A percentile compares a stretch with the other conserved stretches of the same genome.
These are phyloP conservation scores for Globicephala melas DNA, from an alignment of 2,113 vertebrate genomes.

Conservation along the genomic window DNA sequence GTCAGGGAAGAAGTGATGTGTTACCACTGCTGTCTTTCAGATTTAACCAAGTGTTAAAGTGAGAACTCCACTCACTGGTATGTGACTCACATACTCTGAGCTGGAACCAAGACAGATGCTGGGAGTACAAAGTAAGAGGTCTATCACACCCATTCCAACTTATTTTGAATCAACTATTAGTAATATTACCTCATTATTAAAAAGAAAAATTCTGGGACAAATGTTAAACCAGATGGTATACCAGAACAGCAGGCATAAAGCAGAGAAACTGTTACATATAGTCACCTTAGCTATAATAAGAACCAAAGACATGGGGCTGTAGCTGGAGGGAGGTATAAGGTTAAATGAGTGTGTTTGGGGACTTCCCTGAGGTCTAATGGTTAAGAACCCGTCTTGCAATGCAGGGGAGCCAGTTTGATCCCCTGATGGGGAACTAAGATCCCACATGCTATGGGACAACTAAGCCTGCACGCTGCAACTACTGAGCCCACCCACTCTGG, in stretches of 20 bases:
- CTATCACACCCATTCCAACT: not conserved
- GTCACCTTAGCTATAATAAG: not conserved
- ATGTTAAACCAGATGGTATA: not conserved
- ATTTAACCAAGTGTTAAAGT: not conserved
- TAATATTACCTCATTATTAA: not conserved
- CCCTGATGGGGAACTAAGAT: too few species aligned
- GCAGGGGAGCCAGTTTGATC: too few species aligned
- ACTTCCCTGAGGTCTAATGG: too few species aligned
- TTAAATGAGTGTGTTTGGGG: not conserved
- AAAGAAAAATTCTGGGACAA: not conserved
- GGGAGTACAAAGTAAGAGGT: not conserved
- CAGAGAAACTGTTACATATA: not conserved
- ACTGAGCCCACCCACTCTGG: too few species aligned
- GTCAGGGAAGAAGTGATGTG: not conserved
- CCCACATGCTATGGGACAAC: too few species aligned
- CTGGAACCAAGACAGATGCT: not conserved
- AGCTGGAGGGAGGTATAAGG: not conserved
- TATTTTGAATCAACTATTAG: not conserved
- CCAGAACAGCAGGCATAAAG: not conserved
- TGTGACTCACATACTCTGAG: not conserved
- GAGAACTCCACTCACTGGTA: not conserved
- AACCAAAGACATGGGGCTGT: not conserved
- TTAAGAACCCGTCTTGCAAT: too few species aligned
- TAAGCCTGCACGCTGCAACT: too few species aligned
- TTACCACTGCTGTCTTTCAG: not conserved